These are phyloP conservation scores for Podarcis siculus DNA, from an alignment of 2,797 vertebrate species.

Conservation along the genomic window DNA sequence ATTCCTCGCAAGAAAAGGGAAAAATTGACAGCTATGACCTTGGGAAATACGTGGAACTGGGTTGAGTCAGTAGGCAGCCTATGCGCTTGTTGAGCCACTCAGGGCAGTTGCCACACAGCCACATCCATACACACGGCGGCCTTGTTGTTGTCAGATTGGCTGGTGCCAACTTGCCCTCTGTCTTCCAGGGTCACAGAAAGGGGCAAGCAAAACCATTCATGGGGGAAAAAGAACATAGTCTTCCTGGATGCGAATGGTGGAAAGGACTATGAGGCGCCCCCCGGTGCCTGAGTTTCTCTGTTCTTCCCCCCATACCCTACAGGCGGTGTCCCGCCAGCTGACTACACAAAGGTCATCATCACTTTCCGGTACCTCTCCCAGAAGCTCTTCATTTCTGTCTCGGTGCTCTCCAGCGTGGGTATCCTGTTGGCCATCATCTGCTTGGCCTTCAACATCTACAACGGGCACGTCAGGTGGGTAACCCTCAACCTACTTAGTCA, in stretches of 20 bases:
- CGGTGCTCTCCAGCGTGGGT: conserved; percentile 89
- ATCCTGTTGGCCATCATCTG: conserved; percentile 91
- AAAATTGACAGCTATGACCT: too few species aligned
- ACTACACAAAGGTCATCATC: conserved; percentile 91
- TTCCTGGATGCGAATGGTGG: background rate
- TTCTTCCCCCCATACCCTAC: background rate
- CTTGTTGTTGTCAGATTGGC: background rate
- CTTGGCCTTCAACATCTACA: conserved; percentile 95
- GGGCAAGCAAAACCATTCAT: background rate
- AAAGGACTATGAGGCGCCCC: too few species aligned
- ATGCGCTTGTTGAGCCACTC: background rate
- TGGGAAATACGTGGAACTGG: background rate
- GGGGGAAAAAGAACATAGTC: background rate
- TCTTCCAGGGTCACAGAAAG: background rate
- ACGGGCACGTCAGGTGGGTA: conserved; percentile 90
- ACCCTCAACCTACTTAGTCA: background rate
- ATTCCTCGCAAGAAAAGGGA: too few species aligned
- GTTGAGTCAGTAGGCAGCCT: background rate
- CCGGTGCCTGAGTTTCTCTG: background rate
- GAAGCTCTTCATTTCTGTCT: conserved; percentile 91
- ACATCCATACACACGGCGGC: too few species aligned
- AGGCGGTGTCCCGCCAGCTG: conserved; percentile 88
- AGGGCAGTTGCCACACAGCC: background rate
- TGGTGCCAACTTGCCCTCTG: background rate
- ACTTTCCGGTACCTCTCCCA: conserved; percentile 93